Conservation (phyloP, 2,888 invertebrate genomes). For the Chrysopilus asiliformis region DNA sequence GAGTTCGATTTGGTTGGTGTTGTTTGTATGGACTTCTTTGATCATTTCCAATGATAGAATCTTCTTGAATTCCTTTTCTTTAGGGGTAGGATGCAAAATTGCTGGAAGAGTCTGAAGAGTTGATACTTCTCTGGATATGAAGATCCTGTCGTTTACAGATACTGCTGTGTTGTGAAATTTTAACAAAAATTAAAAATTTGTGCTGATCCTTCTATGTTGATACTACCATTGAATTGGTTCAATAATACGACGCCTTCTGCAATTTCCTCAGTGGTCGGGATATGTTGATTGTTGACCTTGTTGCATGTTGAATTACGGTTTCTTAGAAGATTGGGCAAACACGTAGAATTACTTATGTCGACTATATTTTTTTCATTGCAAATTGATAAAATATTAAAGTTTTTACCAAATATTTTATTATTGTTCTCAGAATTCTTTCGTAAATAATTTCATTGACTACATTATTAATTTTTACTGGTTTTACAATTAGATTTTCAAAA, state of each 20-base stretch:
- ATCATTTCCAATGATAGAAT: conserved; percentile 11
- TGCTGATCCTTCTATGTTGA: not conserved
- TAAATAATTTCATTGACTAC: too few species aligned
- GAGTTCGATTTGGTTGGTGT: conserved; percentile 8
- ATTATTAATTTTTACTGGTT: too few species aligned
- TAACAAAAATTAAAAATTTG: conserved; percentile 6
- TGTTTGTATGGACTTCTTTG: conserved; percentile 11
- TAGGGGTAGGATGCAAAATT: conserved; percentile 11
- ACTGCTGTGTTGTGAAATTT: conserved; percentile 10
- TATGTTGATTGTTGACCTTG: conserved; percentile 10
- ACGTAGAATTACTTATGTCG: conserved; percentile 11
- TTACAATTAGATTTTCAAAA: too few species aligned
- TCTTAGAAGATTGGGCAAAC: conserved; percentile 13
- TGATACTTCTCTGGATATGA: conserved; percentile 6
- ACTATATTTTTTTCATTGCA: conserved; percentile 11
- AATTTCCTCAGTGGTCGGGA: conserved; percentile 12
- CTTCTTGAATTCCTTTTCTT: conserved; percentile 7
- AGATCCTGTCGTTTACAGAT: conserved; percentile 9
- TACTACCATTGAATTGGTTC: conserved; percentile 11
- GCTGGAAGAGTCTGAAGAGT: conserved; percentile 11
- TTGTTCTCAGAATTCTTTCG: too few species aligned
- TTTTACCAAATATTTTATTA: conserved; percentile 9
- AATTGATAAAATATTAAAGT: conserved; percentile 11
- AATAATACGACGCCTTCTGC: conserved; percentile 11
- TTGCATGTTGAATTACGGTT: conserved; percentile 11